Evolutionary conservation across 2,888 invertebrate species (phyloP).

Genomic region (Leistus spinibarbis): DNA sequence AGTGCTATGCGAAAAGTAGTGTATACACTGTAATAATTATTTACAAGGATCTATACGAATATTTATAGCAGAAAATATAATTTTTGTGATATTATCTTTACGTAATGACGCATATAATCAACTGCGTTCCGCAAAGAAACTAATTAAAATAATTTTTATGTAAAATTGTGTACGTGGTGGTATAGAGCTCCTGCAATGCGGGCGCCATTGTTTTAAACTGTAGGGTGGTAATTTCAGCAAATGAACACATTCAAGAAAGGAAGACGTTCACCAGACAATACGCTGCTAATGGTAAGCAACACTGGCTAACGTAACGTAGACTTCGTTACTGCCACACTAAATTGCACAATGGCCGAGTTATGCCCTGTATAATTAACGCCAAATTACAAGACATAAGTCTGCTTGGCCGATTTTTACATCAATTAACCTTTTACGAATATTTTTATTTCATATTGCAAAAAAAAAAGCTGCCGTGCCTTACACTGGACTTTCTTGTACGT

Average conservation of each 20-base stretch:
- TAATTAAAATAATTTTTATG: not conserved
- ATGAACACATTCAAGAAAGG: slow-evolving; percentile 11
- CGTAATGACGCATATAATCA: too few species aligned
- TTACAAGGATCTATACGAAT: too few species aligned
- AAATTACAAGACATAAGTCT: not conserved
- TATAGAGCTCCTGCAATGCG: not conserved
- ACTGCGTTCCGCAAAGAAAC: not conserved
- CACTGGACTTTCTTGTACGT: too few species aligned
- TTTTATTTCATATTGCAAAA: too few species aligned
- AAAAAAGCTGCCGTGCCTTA: too few species aligned
- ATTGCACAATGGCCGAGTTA: not conserved
- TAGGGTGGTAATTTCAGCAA: slow-evolving; percentile 1
- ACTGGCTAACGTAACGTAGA: slow-evolving; percentile 2
- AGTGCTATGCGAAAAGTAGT: too few species aligned
- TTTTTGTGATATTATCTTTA: too few species aligned
- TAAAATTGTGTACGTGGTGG: not conserved
- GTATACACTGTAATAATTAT: too few species aligned
- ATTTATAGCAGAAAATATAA: too few species aligned
- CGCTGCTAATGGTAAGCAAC: slow-evolving; percentile 3
- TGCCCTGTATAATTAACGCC: not conserved
- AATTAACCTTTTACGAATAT: too few species aligned
- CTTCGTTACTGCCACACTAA: slow-evolving; percentile 2
- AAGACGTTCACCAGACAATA: not conserved
- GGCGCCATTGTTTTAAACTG: not conserved
- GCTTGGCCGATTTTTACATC: not conserved